A percentile compares a stretch with the other conserved stretches of the same genome.
Conservation (phyloP, 2,113 vertebrate genomes). For the Petaurus breviceps region DNA sequence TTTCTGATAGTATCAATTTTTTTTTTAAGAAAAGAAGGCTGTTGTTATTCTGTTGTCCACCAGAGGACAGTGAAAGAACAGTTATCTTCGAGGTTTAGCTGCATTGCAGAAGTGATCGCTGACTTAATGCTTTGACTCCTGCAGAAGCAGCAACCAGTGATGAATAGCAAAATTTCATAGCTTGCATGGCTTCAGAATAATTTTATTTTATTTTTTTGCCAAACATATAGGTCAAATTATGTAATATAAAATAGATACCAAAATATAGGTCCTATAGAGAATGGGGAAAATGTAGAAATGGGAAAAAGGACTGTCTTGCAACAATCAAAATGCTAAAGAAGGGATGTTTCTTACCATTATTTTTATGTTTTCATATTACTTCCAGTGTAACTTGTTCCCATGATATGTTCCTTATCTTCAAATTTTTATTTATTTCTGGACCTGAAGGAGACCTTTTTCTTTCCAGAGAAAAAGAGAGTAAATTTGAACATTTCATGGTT, state of each 20-base stretch:
- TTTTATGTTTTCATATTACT: not conserved
- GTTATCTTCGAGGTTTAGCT: not conserved
- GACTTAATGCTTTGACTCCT: not conserved
- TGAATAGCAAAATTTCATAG: not conserved
- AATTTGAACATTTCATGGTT: not conserved
- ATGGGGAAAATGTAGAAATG: not conserved
- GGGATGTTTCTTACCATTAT: not conserved
- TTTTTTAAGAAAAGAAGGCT: fast-evolving
- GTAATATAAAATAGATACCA: not conserved
- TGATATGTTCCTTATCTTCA: not conserved
- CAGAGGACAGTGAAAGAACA: conserved; percentile 45
- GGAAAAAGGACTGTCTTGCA: not conserved
- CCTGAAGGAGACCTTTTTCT: too few species aligned
- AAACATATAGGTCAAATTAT: not conserved
- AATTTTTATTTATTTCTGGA: not conserved
- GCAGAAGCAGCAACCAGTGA: not conserved
- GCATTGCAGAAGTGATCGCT: not conserved
- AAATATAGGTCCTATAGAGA: not conserved
- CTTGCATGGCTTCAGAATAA: not conserved
- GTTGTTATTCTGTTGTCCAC: not conserved
- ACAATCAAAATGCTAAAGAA: not conserved
- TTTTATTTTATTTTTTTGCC: not conserved
- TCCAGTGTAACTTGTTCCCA: not conserved
- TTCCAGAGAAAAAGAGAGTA: not conserved
- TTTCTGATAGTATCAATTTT: not conserved